phyloP scores from a whole-genome alignment of 2,888 invertebrate genomes.

The Ephialtes manifestator region DNA sequence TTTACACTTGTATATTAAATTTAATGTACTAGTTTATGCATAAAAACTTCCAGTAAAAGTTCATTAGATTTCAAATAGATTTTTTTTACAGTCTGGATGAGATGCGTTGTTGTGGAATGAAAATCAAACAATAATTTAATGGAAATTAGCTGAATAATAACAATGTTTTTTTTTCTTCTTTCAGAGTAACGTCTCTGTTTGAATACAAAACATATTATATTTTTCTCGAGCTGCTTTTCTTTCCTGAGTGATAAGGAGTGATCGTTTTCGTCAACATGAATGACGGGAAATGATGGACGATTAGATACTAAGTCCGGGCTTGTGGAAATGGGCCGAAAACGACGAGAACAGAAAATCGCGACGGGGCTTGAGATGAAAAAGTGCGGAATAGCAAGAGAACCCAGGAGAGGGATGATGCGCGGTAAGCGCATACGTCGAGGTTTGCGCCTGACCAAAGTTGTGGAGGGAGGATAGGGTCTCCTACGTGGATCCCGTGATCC shows the following conservation, averaged over 20 bases:
- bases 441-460: constrained; percentile 66
- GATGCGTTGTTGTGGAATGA: too few relatives aligned
- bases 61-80: too few relatives aligned
- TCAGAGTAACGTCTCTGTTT: not conserved
- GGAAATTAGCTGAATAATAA: too few relatives aligned
- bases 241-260: not conserved
- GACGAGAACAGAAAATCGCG: not conserved
- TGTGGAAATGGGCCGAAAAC: not conserved
- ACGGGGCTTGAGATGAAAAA: constrained; percentile 5
- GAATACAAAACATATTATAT: not conserved
- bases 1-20: too few relatives aligned
- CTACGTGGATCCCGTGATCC: constrained; percentile 72
- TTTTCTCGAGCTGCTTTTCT: not conserved
- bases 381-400: constrained; percentile 60
- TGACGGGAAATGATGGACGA: constrained; percentile 14
- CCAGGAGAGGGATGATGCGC: not conserved
- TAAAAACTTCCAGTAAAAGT: too few relatives aligned
- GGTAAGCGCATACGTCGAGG: constrained; percentile 74
- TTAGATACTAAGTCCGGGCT: not conserved
- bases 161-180: not conserved
- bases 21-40: too few relatives aligned
- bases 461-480: constrained; percentile 64
- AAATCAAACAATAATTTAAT: too few relatives aligned
- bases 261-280: constrained; percentile 2
- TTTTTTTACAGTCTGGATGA: too few relatives aligned